phyloP scores from a whole-genome alignment of 2,888 invertebrate species.

The Linhomoeus sp. region DNA sequence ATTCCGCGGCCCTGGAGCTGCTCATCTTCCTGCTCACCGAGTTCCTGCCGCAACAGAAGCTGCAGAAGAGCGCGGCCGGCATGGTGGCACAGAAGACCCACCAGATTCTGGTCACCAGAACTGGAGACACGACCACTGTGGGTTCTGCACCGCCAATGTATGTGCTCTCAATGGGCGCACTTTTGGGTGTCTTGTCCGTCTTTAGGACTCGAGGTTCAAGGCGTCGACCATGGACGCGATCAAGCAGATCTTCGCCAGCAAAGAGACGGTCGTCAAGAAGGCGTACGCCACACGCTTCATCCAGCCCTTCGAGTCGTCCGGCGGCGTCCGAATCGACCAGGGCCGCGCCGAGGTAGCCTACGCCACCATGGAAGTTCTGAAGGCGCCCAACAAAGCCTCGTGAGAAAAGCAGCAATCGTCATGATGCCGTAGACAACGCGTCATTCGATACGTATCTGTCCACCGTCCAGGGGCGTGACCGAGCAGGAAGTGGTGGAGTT shows the following conservation, averaged over 20 bases:
- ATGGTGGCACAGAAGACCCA: constrained; percentile 1
- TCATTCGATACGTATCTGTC: not conserved
- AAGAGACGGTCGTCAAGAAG: constrained; percentile 6
- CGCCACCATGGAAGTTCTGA: not conserved
- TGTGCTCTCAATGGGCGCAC: too few relatives aligned
- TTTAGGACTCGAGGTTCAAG: constrained; percentile 8
- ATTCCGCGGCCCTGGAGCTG: not conserved
- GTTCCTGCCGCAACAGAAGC: not conserved
- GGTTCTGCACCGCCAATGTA: not conserved
- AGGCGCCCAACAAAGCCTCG: not conserved
- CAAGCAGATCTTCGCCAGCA: constrained; percentile 4
- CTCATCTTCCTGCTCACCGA: not conserved
- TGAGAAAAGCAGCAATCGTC: not conserved
- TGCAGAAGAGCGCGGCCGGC: not conserved
- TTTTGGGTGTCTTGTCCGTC: not conserved
- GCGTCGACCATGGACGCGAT: constrained; percentile 4
- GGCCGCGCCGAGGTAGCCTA: constrained; percentile 10
- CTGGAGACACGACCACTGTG: constrained; percentile 10
- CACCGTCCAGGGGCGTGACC: constrained; percentile 4
- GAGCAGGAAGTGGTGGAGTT: constrained; percentile 3
- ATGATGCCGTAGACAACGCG: not conserved
- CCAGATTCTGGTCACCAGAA: constrained; percentile 8
- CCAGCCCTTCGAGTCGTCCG: constrained; percentile 9
- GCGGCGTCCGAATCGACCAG: constrained; percentile 8
- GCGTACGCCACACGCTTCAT: constrained; percentile 8